Evolutionary conservation across 2,797 vertebrate species (phyloP), one percentile per base, ranked within the genome.

Genomic region (Sebastes steindachneri): DNA sequence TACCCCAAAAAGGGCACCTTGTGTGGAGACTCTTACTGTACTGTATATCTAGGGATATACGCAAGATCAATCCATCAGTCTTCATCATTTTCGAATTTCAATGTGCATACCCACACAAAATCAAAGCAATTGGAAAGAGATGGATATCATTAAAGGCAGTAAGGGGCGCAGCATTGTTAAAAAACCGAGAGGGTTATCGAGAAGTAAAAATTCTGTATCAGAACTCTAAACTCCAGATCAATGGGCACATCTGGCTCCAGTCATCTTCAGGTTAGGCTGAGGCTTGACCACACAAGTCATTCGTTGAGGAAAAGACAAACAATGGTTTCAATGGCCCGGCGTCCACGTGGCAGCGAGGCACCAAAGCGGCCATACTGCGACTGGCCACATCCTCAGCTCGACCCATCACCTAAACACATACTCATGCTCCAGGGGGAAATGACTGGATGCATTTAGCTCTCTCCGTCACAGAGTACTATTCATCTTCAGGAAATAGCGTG

Each of bases 401-500:
- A 80, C 75, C 87, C 75, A 58, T 90, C 90, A 93, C 91, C 85
- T 91, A 91, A 93, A 92, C 90, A 89, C 91, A 92, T 83, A 73
- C 85, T 88, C 23, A 4, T 64, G 82, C 86, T 89, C 82, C 85
- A 85, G 82, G 92, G 45, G 86, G 75, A 91, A 91, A 90, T 87
- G 87, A 92, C 89, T 92, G 92, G 90, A 88, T 92, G 91, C 84
- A 92, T 94, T 94, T 93, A 95, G 88, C 86, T 88, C 77, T 58
- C 80, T 73, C 84, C 89, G 79, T 94, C 90, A 89, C 91, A 90
- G 83, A 82, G 79, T 79, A 62, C 82, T 80, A 92, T 92, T 93
- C 92, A 92, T 90, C 87, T 88, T 78, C 85, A 91, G 88, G 88
- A 92, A 93, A 93, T 87, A 67, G 88, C 85, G 75, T 76, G 75